Evolutionary conservation across 2,888 invertebrate genomes (phyloP), one percentile per base, ranked within the genome.

Genomic region (Leptura quadrifasciata): DNA sequence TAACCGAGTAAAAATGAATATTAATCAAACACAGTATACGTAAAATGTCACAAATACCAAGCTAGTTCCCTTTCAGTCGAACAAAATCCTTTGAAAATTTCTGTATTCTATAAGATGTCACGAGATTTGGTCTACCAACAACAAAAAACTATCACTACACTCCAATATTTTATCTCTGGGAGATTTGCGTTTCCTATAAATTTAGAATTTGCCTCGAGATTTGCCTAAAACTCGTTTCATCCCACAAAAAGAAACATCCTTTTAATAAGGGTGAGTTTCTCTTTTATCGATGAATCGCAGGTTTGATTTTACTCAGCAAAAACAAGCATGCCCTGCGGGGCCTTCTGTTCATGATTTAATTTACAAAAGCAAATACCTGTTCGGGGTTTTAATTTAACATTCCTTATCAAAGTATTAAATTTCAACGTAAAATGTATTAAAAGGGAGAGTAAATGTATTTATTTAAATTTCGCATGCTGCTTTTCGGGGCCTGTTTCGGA

Each of bases 1-100:
- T 39, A 39, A 39, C 63, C 63, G 18, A 63, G 63, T 24, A 63
- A 63, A 63, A 63, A 63, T 63, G 39, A 63, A 63, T 63, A 63
- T 63, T 63, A 63, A 63, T 63, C 63, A 63, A 63, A 63, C 15
- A 63, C 63, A 63, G 18, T 60, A 24, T 27, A 63, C 35, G 35
- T 35, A 63, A 63, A 63, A 12, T 21, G 63, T 61, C 27, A 61
- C 27, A 61, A 61, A 61, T 61, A 61, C 61, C 17, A 35, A 12
- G 2, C 20, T 10, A 20, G 39, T 21, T 63, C 47, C 39, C 39
- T 39, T 63, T 63, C 18, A 17, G 63, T 63, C 39, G 35, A 17
- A 1, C n/a, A 27, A 58, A 21, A 60, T 60, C 63, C 17, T 63
- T 63, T 35, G 39, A 63, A 63, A 8, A 27, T 63, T 39, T 63